phyloP scores from a whole-genome alignment of 2,113 vertebrate species.

The Poicephalus meyeri region DNA sequence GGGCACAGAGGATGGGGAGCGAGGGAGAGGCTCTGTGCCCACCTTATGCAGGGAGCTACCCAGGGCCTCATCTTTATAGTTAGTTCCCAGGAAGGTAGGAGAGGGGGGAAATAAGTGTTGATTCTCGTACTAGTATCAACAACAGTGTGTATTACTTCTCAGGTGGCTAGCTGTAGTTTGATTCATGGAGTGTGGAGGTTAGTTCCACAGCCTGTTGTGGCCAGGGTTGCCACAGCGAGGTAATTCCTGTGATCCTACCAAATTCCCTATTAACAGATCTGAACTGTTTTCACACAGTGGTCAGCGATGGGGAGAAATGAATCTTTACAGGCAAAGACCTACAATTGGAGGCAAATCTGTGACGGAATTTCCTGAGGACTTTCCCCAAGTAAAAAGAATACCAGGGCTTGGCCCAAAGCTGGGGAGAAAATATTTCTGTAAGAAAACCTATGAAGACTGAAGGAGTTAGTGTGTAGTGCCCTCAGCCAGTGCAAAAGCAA shows the following conservation, averaged over 20 bases:
- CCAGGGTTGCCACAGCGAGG: neutral
- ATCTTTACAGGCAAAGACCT: neutral
- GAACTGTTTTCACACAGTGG: neutral
- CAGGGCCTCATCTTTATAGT: neutral
- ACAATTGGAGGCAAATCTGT: neutral
- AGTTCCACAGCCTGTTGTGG: neutral
- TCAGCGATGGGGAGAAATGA: neutral
- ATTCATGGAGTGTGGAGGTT: neutral
- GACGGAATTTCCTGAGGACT: conserved; percentile 24
- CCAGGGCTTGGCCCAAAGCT: conserved; percentile 9
- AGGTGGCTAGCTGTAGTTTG: neutral
- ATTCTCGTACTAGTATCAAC: neutral
- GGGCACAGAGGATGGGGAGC: neutral
- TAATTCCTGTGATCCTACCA: neutral
- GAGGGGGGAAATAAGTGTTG: neutral
- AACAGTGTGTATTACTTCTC: neutral
- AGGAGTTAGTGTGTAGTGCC: neutral
- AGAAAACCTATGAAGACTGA: neutral
- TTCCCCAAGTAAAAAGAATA: conserved; percentile 31
- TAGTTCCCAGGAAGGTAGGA: neutral
- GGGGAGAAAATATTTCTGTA: neutral
- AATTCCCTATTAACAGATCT: neutral
- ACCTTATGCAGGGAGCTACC: neutral
- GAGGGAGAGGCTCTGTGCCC: neutral
- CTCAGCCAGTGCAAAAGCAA: neutral